These are phyloP conservation scores for Tuberolachnus salignus DNA, from an alignment of 2,888 invertebrate species.

Conservation along the genomic window DNA sequence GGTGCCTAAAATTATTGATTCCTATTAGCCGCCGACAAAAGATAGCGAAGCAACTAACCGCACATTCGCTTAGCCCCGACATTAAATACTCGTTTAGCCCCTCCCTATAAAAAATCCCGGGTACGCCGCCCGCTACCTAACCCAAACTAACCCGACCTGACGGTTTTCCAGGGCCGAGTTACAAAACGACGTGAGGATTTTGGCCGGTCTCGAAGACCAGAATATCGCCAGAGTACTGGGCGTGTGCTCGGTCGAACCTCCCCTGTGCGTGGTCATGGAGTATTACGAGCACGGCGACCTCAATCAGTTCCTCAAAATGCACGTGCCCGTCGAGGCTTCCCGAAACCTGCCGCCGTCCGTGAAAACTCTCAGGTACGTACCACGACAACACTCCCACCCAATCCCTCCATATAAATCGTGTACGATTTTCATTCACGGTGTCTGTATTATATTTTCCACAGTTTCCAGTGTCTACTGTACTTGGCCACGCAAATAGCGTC, in stretches of 20 bases:
- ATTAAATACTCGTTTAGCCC: no score
- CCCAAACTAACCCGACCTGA: no score
- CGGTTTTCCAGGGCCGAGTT: conserved; percentile 76
- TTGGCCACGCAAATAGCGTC: conserved; percentile 85
- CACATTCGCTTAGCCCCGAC: no score
- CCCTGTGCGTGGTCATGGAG: conserved; percentile 68
- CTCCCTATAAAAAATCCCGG: no score
- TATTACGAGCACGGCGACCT: conserved; percentile 70
- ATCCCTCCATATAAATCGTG: no score
- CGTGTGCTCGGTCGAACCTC: conserved; percentile 66
- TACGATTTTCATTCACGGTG: no score
- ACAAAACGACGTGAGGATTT: conserved; percentile 82
- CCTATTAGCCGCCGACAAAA: no score
- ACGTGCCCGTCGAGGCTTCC: conserved; percentile 62
- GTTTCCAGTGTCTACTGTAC: conserved; percentile 77
- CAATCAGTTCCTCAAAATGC: conserved; percentile 66
- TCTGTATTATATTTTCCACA: conserved; percentile 62
- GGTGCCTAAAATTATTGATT: no score
- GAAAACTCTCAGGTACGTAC: conserved; percentile 61
- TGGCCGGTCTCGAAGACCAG: conserved; percentile 75
- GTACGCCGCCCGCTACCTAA: no score
- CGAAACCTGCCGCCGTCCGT: conserved; percentile 60
- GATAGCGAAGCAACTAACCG: no score
- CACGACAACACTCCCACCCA: no score
- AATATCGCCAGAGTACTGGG: conserved; percentile 68